Conservation (phyloP, 2,888 invertebrate genomes). For the Lacanobia oleracea region DNA sequence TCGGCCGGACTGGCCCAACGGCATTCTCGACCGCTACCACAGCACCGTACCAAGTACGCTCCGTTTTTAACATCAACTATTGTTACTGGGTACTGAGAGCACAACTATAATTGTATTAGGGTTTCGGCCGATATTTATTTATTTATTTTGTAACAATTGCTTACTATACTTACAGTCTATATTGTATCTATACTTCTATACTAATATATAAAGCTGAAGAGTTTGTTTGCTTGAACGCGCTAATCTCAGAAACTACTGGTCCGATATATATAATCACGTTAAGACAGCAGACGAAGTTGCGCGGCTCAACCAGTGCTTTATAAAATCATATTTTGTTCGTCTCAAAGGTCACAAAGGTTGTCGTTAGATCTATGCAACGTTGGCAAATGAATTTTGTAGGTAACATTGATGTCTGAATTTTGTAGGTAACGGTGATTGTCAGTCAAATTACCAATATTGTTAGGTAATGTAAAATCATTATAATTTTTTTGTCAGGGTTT, state of each 20-base stretch:
- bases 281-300: no score
- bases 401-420: no score
- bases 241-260: no score
- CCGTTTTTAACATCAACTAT: slow-evolving; percentile 40
- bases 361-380: neutral
- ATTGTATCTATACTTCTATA: no score
- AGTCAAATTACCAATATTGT: neutral
- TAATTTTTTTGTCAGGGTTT: no score
- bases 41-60: slow-evolving; percentile 49
- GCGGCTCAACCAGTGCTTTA: no score
- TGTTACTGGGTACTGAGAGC: slow-evolving; percentile 21
- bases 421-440: neutral
- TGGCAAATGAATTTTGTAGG: neutral
- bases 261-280: no score
- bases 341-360: neutral
- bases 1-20: slow-evolving; percentile 81
- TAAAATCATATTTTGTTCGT: neutral
- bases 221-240: no score
- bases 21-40: slow-evolving; percentile 80
- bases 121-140: neutral
- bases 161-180: no score
- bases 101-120: neutral
- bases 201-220: no score
- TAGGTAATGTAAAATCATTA: neutral
- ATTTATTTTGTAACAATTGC: no score